Evolutionary conservation across 2,888 invertebrate genomes (phyloP), one percentile per base, ranked within the genome.

Genomic region (Candidula unifasciata): DNA sequence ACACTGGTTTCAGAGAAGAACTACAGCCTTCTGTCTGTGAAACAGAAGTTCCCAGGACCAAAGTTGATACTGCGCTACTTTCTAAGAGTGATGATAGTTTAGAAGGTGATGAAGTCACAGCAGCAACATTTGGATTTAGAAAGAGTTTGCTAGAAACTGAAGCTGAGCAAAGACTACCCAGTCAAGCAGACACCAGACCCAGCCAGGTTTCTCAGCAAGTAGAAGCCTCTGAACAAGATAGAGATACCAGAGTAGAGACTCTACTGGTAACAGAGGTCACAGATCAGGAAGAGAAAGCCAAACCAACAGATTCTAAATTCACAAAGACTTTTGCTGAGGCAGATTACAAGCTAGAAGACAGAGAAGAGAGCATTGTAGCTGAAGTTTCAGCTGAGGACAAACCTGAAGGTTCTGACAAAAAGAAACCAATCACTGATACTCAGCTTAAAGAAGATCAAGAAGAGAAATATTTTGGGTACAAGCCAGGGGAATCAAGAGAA

Each of bases 1-100:
- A 37, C 82, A 18, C 44, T 69, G 33, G 30, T 81, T 21, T 60
- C 81, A 73, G 10, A 71, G 79, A 82, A 37, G 66, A 66, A 66
- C 27, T 27, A 66, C 66, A n/a, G 27, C 68, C 24, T 68, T 33
- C 16, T 27, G 30, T 33, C 13, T 10, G 8, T 27, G 33, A 30
- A 30, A 16, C 6, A 30, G 33, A 68, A 30, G 3, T 68, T 33
- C 33, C 68, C 18, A 33, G 16, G 2, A 16, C 68, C 13, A 30
- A 54, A 37, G 68, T 18, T n/a, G 27, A 77, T 33, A 60, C n/a
- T 21, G 52, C 52, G 13, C 37, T 10, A 73, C n/a, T 10, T 27
- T 52, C 52, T 27, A 30, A 5, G 27, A 54, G 18, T 30, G 74
- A 27, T 16, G n/a, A 73, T 5, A 74, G 30, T 27, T 54, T n/a